Evolutionary conservation across 2,797 vertebrate species (phyloP), one percentile per base, ranked within the genome.

Genomic region (Pelochelys cantorii): DNA sequence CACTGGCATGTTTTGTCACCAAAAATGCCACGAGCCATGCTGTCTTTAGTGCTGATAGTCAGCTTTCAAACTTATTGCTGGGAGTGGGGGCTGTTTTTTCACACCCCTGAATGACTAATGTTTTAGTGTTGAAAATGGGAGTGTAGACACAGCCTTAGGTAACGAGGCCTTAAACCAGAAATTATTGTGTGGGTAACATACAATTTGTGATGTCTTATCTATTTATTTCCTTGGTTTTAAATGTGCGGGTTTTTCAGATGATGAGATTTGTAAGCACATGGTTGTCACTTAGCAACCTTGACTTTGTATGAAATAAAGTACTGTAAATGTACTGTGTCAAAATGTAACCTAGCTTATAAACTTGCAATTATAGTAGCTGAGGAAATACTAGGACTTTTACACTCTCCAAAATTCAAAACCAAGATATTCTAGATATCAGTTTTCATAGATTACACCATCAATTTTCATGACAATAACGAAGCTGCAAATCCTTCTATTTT

Each of bases 221-320:
- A 57, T 27, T 65, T 56, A 17, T 37, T 29, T 20, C 5, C 6
- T 13, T 31, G 74, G 60, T 37, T 87, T 34, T 3, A 27, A 23
- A 53, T 34, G 12, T 2, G 0, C 0, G 4, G 68, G 85, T 82
- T 17, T 74, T 15, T 4, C 18, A 25, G 48, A 11, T 2, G 15
- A 65, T 65, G 20, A 65, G 84, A 37, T 57, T 13, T 53, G 15
- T 5, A 34, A 34, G 17, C 1, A 14, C 7, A 0, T 0, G 15
- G 31, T 1, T n/a, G 17, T 13, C 15, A 52, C 57, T 27, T 7
- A 27, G 42, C 79, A 42, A 20, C 20, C 68, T 74, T 74, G n/a
- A 74, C 20, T 25, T 11, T 6, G 3, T 0, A 52, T 22, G 37
- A 56, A 54, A 88, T 37, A 74, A 74, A 74, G 68, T 34, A 11